These are phyloP conservation scores for Drosophila sechellia DNA, from an alignment of 1,140 invertebrate genomes.

Conservation along the genomic window DNA sequence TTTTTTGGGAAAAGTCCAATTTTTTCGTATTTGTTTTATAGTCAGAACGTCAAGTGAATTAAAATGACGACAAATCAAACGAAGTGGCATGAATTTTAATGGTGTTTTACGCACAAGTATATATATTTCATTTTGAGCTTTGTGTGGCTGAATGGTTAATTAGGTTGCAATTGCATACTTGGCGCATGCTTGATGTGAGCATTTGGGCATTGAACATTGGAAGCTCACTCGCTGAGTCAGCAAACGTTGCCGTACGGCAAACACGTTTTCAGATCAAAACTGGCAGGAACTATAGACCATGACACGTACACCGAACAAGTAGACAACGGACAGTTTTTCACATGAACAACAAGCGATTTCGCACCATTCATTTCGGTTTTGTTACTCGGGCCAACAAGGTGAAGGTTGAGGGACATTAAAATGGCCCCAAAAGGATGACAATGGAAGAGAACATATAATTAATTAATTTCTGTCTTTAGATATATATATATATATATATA, in stretches of 20 bases:
- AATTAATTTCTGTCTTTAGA: too few relatives aligned
- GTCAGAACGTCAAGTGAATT: conserved; percentile 31
- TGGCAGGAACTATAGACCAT: conserved; percentile 58
- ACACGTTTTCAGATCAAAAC: conserved; percentile 71
- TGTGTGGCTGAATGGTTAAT: conserved; percentile 54
- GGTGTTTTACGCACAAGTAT: too few relatives aligned
- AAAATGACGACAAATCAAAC: conserved; percentile 10
- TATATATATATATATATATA: too few relatives aligned
- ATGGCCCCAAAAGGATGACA: background rate
- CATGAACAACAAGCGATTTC: conserved; percentile 37
- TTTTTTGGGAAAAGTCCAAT: conserved; percentile 33
- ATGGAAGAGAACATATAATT: background rate
- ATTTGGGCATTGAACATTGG: conserved; percentile 25
- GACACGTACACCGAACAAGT: conserved; percentile 47
- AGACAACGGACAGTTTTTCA: conserved; percentile 17
- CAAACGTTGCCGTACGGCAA: conserved; percentile 19
- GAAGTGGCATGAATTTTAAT: background rate
- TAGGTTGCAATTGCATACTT: conserved; percentile 53
- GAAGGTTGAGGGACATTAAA: conserved; percentile 51
- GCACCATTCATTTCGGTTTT: conserved; percentile 37
- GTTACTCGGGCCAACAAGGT: conserved; percentile 68
- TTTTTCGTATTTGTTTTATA: conserved; percentile 30
- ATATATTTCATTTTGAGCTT: background rate
- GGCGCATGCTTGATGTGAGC: conserved; percentile 62
- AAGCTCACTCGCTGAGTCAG: conserved; percentile 49